Conservation (phyloP, 2,113 vertebrate genomes). For the Sebastes fasciatus region DNA sequence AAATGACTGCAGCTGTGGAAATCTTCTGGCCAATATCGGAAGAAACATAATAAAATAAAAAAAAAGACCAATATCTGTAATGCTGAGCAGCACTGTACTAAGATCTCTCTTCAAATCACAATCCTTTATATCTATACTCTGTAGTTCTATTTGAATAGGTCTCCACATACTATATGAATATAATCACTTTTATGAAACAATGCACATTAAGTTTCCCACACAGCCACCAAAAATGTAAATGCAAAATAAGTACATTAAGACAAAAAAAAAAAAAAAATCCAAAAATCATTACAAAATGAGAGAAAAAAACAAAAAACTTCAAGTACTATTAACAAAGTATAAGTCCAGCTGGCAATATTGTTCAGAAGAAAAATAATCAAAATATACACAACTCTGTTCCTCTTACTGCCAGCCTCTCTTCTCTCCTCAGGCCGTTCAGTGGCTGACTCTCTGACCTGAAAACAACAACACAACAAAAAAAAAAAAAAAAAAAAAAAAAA, state of each 20-base stretch:
- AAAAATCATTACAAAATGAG: slow-evolving; percentile 78
- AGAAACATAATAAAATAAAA: neutral
- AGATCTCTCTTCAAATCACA: slow-evolving; percentile 53
- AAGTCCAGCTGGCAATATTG: slow-evolving; percentile 92
- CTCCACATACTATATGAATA: slow-evolving; percentile 67
- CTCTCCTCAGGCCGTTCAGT: slow-evolving; percentile 81
- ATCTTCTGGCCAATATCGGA: neutral
- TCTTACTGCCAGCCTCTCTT: slow-evolving; percentile 44
- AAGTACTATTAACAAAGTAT: slow-evolving; percentile 94
- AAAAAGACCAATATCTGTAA: neutral
- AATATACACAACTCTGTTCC: slow-evolving; percentile 66
- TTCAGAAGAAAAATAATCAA: slow-evolving; percentile 80
- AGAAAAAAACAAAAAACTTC: slow-evolving; percentile 90
- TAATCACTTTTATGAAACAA: slow-evolving; percentile 67
- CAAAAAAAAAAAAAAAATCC: slow-evolving; percentile 71
- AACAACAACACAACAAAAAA: slow-evolving; percentile 30
- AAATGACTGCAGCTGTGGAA: slow-evolving; percentile 59
- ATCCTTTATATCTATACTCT: slow-evolving; percentile 58
- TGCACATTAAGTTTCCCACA: slow-evolving; percentile 54
- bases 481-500: slow-evolving; percentile 24
- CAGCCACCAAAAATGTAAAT: slow-evolving; percentile 64
- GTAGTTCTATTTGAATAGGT: slow-evolving; percentile 55
- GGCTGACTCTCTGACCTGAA: slow-evolving; percentile 67
- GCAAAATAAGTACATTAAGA: slow-evolving; percentile 68
- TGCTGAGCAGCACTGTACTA: slow-evolving; percentile 49